A percentile compares a stretch with the other conserved stretches of the same genome.
These are phyloP conservation scores for Diabrotica balteata DNA, from an alignment of 2,888 invertebrate species.

Conservation along the genomic window DNA sequence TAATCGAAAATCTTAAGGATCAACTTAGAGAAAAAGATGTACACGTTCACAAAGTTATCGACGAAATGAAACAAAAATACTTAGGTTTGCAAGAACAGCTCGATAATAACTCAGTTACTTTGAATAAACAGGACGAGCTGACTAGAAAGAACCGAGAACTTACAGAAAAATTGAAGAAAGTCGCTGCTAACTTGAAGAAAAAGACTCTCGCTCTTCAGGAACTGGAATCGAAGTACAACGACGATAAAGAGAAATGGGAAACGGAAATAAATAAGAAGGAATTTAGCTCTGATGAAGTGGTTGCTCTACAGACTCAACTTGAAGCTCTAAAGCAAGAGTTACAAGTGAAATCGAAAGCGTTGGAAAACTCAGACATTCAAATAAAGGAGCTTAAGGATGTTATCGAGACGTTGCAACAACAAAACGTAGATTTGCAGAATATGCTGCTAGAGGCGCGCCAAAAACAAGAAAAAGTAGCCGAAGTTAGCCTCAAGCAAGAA, in stretches of 20 bases:
- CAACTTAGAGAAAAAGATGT: constrained; percentile 59
- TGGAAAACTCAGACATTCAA: constrained; percentile 24
- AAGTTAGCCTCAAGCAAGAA: constrained; percentile 49
- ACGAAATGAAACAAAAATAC: constrained; percentile 58
- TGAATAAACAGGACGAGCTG: constrained; percentile 59
- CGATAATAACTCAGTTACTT: constrained; percentile 49
- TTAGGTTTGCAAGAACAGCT: constrained; percentile 54
- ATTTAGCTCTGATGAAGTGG: constrained; percentile 27
- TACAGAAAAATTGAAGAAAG: constrained; percentile 79
- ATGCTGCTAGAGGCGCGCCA: constrained; percentile 41
- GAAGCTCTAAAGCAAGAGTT: constrained; percentile 36
- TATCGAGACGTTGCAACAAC: constrained; percentile 55
- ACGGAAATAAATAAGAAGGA: constrained; percentile 50
- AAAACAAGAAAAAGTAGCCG: constrained; percentile 52
- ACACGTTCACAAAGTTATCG: constrained; percentile 54
- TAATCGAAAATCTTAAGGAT: constrained; percentile 57
- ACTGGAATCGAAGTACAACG: constrained; percentile 63
- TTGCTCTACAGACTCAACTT: constrained; percentile 45
- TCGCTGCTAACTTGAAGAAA: constrained; percentile 78
- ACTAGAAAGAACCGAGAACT: constrained; percentile 73
- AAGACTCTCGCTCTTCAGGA: constrained; percentile 72
- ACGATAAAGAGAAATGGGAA: constrained; percentile 53
- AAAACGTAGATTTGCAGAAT: constrained; percentile 54
- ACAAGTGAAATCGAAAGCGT: constrained; percentile 34
- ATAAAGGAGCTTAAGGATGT: constrained; percentile 48